These are phyloP conservation scores for Ranitomeya imitator DNA, from an alignment of 2,113 vertebrate genomes.

Conservation along the genomic window DNA sequence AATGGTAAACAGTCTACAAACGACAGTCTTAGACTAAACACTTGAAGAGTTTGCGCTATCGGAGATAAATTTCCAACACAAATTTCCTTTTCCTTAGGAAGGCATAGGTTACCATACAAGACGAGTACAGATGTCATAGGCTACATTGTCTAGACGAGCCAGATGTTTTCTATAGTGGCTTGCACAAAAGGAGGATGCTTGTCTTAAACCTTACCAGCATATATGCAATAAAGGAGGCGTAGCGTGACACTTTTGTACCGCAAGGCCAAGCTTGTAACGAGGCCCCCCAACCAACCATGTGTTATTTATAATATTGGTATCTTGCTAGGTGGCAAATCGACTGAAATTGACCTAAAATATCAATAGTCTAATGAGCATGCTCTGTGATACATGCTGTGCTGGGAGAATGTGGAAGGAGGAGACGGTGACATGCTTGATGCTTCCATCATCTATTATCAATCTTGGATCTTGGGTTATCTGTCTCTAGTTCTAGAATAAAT, in stretches of 20 bases:
- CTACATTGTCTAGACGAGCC: slow-evolving; percentile 42
- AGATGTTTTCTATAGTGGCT: slow-evolving; percentile 26
- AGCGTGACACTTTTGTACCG: not conserved
- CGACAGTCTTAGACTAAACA: slow-evolving; percentile 24
- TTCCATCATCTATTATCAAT: too few relatives aligned
- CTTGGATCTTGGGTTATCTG: too few relatives aligned
- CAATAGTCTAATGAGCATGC: too few relatives aligned
- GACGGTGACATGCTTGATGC: too few relatives aligned
- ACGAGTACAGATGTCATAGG: slow-evolving; percentile 6
- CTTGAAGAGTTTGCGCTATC: slow-evolving; percentile 8
- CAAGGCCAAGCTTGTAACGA: not conserved
- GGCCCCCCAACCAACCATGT: not conserved
- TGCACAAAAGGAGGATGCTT: not conserved
- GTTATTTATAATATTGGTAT: not conserved
- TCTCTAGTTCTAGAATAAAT: too few relatives aligned
- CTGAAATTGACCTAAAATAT: not conserved
- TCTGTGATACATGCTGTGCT: too few relatives aligned
- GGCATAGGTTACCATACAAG: slow-evolving; percentile 10
- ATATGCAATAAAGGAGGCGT: not conserved
- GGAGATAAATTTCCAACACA: not conserved
- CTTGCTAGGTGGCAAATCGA: not conserved
- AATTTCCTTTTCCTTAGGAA: slow-evolving; percentile 18
- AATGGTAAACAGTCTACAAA: slow-evolving; percentile 20
- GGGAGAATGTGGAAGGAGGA: too few relatives aligned
- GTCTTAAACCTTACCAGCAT: not conserved